Percentiles rank a stretch among this genome's conserved stretches.
These are phyloP conservation scores for Cabera pusaria DNA, from an alignment of 2,888 invertebrate genomes.

Conservation along the genomic window DNA sequence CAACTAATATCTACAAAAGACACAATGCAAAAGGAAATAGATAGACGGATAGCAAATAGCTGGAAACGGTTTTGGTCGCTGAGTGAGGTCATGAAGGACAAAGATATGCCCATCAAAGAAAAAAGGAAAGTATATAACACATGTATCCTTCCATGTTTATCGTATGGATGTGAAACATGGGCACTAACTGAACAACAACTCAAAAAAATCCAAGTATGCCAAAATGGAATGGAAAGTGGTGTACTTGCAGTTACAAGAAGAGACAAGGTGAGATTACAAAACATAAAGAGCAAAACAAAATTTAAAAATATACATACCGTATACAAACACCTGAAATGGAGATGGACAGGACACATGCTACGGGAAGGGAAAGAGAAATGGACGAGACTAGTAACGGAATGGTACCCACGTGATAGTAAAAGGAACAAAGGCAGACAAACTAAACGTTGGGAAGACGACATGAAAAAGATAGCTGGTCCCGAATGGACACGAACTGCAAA, in stretches of 20 bases:
- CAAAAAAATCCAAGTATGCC: too few relatives aligned
- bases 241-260: conserved; percentile 3
- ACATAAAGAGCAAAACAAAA: conserved; percentile 4
- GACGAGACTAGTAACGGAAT: conserved; percentile 8
- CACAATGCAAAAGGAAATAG: conserved; percentile 23
- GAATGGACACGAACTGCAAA: neutral
- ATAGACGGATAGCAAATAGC: conserved; percentile 20
- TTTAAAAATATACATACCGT: neutral
- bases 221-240: neutral
- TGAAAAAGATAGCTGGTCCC: conserved; percentile 6
- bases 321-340: conserved; percentile 8
- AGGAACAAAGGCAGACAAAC: conserved; percentile 3
- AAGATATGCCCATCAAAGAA: neutral
- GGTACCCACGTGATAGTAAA: conserved; percentile 7
- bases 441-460: conserved; percentile 9
- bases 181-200: neutral
- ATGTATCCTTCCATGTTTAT: conserved; percentile 7
- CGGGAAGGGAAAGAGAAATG: conserved; percentile 1
- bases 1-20: conserved; percentile 23
- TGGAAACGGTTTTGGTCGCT: conserved; percentile 25
- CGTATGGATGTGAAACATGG: neutral
- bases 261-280: conserved; percentile 2
- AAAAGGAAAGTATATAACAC: conserved; percentile 13
- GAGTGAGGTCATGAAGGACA: conserved; percentile 22
- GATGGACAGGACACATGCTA: conserved; percentile 11